These are phyloP conservation scores for Hippocampus barbouri DNA, from an alignment of 2,113 vertebrate species.

Conservation along the genomic window DNA sequence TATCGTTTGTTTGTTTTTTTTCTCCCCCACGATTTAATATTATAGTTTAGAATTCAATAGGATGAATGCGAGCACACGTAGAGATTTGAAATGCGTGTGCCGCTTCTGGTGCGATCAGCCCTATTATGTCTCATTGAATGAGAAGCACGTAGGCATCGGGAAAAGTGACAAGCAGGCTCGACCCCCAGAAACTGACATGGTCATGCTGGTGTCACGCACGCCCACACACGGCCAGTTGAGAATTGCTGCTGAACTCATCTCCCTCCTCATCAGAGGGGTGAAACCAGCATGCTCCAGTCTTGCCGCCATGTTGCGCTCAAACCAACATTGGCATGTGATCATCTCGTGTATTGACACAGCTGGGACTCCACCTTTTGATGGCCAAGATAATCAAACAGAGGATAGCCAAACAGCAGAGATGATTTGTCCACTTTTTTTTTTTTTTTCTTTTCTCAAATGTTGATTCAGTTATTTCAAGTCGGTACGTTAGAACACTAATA, in stretches of 20 bases:
- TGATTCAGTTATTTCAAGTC: not conserved
- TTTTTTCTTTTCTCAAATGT: not conserved
- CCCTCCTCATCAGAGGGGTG: not conserved
- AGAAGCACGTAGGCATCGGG: not conserved
- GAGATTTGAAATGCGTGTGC: not conserved
- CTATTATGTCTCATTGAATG: conserved; percentile 10
- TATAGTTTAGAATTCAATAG: not conserved
- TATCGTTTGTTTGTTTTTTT: no score
- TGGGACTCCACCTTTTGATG: not conserved
- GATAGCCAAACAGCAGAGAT: not conserved
- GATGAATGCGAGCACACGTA: not conserved
- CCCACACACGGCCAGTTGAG: not conserved
- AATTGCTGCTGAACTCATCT: not conserved
- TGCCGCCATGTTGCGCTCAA: not conserved
- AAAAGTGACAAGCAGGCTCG: not conserved
- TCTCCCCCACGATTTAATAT: not conserved
- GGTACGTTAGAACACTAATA: not conserved
- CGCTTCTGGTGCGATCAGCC: conserved; percentile 3
- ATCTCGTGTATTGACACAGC: not conserved
- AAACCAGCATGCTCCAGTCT: not conserved
- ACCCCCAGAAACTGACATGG: conserved; percentile 8
- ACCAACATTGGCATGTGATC: not conserved
- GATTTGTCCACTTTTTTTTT: not conserved
- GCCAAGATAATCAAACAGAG: not conserved
- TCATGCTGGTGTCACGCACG: conserved; percentile 10